Evolutionary conservation across 2,113 vertebrate species (phyloP).

Genomic region (Fregata magnificens): DNA sequence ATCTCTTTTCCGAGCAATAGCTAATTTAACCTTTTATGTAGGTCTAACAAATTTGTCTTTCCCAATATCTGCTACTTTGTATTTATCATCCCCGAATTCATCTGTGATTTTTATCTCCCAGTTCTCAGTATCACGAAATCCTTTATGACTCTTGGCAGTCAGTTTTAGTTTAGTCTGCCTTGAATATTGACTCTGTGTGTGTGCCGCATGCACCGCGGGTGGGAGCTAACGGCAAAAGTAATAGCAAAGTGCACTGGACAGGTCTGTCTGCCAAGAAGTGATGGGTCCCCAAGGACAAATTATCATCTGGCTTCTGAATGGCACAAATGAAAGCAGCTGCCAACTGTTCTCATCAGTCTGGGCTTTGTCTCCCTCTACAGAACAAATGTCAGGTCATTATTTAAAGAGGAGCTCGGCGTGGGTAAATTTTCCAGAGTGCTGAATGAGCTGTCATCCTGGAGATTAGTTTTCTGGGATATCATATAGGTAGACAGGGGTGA

Average conservation of each 20-base stretch:
- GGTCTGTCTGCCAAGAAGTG: conserved; percentile 35
- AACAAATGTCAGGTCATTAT: conserved; percentile 63
- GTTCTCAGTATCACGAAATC: not conserved
- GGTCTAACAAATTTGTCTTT: not conserved
- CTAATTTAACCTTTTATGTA: not conserved
- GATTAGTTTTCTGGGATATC: conserved; percentile 11
- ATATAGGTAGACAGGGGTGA: not conserved
- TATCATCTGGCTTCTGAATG: conserved; percentile 49
- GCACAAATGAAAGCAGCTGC: conserved; percentile 56
- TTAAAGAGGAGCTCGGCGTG: not conserved
- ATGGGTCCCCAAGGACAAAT: conserved; percentile 1
- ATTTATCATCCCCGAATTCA: not conserved
- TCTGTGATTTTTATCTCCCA: not conserved
- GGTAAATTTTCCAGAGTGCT: conserved; percentile 16
- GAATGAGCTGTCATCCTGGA: conserved; percentile 32
- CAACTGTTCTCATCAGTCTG: conserved; percentile 48
- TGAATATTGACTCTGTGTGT: not conserved
- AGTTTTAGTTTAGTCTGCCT: not conserved
- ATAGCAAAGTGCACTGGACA: conserved; percentile 3
- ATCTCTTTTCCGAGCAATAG: not conserved
- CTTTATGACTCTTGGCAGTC: not conserved
- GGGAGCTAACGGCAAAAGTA: not conserved
- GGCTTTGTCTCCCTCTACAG: conserved; percentile 70
- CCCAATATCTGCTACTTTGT: not conserved
- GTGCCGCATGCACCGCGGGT: not conserved